Conservation (phyloP, 2,797 vertebrate species). For the Carduelis carduelis region DNA sequence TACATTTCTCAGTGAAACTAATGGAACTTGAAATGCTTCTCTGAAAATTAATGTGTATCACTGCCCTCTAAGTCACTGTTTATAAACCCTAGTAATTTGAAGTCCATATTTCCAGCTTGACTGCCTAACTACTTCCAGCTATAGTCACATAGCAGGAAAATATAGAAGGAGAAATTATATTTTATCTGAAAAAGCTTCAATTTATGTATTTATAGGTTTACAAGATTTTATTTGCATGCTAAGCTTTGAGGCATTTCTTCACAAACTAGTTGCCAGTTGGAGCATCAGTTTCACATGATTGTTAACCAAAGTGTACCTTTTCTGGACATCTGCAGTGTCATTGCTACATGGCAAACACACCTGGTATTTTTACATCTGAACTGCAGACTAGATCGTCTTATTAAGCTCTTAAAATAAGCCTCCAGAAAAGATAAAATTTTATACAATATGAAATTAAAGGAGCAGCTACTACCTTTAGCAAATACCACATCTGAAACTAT, state of each 20-base stretch:
- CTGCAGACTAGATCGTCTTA: not conserved
- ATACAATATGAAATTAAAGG: not conserved
- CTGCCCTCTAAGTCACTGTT: not conserved
- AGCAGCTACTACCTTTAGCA: not conserved
- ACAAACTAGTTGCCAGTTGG: not conserved
- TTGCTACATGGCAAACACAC: not conserved
- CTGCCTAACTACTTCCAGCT: not conserved
- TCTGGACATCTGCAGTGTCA: not conserved
- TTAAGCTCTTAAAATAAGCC: not conserved
- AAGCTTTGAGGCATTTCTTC: not conserved
- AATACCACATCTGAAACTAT: not conserved
- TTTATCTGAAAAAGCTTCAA: not conserved
- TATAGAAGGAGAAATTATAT: not conserved
- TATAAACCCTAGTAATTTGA: not conserved
- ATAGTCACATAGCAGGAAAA: not conserved
- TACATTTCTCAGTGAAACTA: not conserved
- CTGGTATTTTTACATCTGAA: not conserved
- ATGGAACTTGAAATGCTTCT: slow-evolving; percentile 19
- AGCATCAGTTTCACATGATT: not conserved
- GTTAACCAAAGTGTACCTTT: not conserved
- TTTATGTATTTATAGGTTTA: not conserved
- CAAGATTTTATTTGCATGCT: not conserved
- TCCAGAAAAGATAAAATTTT: not conserved
- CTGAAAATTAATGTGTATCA: slow-evolving; percentile 40
- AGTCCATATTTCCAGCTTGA: not conserved